Evolutionary conservation across 2,888 invertebrate species (phyloP).

Genomic region (Selenia dentaria): DNA sequence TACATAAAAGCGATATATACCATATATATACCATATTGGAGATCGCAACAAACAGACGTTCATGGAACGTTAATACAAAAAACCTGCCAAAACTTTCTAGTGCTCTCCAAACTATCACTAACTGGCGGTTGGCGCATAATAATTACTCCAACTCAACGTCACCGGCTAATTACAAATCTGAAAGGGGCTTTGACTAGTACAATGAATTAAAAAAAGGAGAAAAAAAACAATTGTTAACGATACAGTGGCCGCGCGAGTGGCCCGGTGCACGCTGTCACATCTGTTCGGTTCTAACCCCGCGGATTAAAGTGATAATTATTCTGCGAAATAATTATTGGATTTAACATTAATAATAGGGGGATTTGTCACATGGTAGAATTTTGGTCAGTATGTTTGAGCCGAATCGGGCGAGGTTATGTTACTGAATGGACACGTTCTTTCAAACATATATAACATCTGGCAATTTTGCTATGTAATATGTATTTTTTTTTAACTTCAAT

Average conservation of each 20-base stretch:
- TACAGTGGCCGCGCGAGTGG: constrained; percentile 79
- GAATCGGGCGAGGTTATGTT: no score
- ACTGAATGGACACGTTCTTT: no score
- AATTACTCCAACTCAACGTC: constrained; percentile 76
- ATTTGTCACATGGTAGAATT: constrained; percentile 6
- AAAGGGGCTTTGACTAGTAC: constrained; percentile 65
- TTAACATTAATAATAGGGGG: constrained; percentile 38
- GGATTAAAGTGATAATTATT: constrained; percentile 83
- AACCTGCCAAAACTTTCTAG: no score
- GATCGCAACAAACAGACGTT: no score
- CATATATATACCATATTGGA: no score
- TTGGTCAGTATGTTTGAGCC: constrained; percentile 11
- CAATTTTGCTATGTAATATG: no score
- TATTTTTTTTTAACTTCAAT: no score
- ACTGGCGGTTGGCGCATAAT: constrained; percentile 51
- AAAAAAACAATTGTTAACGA: constrained; percentile 75
- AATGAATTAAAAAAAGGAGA: constrained; percentile 61
- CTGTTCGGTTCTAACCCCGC: constrained; percentile 68
- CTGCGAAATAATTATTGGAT: constrained; percentile 78
- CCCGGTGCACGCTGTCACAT: constrained; percentile 78
- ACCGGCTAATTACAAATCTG: constrained; percentile 79
- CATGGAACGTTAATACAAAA: no score
- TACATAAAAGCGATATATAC: no score
- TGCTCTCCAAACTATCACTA: no score
- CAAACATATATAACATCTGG: no score